Evolutionary conservation across 1,140 invertebrate genomes (phyloP).

Genomic region (Parasteatoda tepidariorum): DNA sequence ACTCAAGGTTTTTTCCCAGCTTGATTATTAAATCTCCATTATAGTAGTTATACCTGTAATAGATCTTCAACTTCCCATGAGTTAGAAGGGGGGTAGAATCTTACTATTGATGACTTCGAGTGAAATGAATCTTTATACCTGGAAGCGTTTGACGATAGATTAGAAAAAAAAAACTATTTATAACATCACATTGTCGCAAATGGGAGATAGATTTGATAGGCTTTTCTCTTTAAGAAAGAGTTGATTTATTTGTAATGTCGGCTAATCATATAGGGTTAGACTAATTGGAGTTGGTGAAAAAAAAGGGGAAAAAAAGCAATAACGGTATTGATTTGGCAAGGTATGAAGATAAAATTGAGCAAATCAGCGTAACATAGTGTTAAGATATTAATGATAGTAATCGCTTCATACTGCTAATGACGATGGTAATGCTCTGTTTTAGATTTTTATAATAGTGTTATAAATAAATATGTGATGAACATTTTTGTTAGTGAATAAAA

Average conservation of each 20-base stretch:
- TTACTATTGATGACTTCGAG: conserved; percentile 7
- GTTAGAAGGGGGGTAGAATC: not conserved
- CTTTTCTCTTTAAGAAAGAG: too few relatives aligned
- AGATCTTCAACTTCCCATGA: not conserved
- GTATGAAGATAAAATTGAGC: too few relatives aligned
- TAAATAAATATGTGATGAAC: too few relatives aligned
- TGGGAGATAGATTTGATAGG: too few relatives aligned
- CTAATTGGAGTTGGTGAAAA: conserved; percentile 3
- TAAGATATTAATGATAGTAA: too few relatives aligned
- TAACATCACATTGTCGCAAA: conserved; percentile 1
- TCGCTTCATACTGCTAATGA: too few relatives aligned
- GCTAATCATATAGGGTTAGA: not conserved
- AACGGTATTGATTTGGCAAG: too few relatives aligned
- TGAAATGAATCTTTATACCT: conserved; percentile 1
- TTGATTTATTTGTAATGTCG: conserved; percentile 22
- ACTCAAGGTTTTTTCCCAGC: conserved; percentile 2
- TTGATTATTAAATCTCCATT: conserved; percentile 34
- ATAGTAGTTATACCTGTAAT: not conserved
- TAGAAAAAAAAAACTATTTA: not conserved
- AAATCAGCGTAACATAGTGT: too few relatives aligned
- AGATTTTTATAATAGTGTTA: too few relatives aligned
- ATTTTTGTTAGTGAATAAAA: too few relatives aligned
- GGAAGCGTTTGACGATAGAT: conserved; percentile 4
- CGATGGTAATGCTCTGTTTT: too few relatives aligned
- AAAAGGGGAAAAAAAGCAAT: not conserved